These are phyloP conservation scores for Rotaria macrura DNA, from an alignment of 2,888 invertebrate genomes.

Conservation along the genomic window DNA sequence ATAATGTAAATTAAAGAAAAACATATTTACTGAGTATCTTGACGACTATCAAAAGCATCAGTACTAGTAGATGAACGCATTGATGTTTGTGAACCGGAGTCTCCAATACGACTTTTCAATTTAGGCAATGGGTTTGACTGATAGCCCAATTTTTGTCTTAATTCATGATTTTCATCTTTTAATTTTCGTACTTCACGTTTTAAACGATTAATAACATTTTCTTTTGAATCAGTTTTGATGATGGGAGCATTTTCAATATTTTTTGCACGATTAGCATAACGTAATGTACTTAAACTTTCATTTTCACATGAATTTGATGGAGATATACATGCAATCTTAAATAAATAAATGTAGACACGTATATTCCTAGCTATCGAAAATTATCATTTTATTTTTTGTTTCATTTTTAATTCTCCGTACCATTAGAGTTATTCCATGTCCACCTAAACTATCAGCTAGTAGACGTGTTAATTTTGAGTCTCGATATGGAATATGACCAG, in stretches of 20 bases:
- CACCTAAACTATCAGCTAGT: conserved; percentile 79
- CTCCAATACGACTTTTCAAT: background rate
- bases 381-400: background rate
- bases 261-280: conserved; percentile 82
- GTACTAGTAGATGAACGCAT: background rate
- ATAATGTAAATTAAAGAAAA: background rate
- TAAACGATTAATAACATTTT: conserved; percentile 74
- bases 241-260: conserved; percentile 82
- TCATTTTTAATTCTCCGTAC: conserved; percentile 52
- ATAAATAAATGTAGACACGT: too few relatives aligned
- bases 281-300: conserved; percentile 77
- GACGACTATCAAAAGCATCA: background rate
- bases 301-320: conserved; percentile 72
- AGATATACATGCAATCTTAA: conserved; percentile 82
- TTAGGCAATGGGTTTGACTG: background rate
- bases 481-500: conserved; percentile 79
- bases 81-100: background rate
- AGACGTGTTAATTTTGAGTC: conserved; percentile 87
- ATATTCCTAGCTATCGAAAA: too few relatives aligned
- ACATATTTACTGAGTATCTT: background rate
- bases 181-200: conserved; percentile 75
- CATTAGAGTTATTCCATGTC: conserved; percentile 86
- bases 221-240: conserved; percentile 84
- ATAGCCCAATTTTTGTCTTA: conserved; percentile 56
- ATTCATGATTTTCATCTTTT: conserved; percentile 75